Evolutionary conservation across 53 echinoderm and acorn worm species (phyloP).

Genomic region (Paracentrotus lividus): DNA sequence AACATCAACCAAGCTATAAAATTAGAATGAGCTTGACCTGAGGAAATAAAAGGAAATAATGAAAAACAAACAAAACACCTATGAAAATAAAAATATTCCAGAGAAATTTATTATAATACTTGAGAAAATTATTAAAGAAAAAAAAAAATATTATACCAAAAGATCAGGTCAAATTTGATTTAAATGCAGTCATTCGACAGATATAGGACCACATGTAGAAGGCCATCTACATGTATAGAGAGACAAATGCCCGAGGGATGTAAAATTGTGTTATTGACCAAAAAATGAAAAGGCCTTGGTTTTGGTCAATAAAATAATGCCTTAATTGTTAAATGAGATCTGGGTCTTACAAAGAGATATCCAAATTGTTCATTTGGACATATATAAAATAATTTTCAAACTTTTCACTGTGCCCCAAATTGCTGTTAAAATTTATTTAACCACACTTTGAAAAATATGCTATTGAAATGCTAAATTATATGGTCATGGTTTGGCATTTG

Average conservation of each 20-base stretch:
- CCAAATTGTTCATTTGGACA: no score
- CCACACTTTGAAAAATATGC: no score
- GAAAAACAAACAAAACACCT: neutral
- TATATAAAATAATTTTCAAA: no score
- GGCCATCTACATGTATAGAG: neutral
- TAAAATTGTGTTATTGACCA: neutral
- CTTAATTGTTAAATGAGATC: no score
- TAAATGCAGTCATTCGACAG: neutral
- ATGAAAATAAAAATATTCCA: neutral
- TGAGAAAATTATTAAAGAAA: neutral
- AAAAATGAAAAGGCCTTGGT: no score
- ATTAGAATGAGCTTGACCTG: no score
- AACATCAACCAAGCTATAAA: no score
- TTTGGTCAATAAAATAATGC: no score
- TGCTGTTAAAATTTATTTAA: no score
- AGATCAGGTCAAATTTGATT: neutral
- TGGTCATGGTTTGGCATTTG: neutral
- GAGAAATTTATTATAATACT: neutral
- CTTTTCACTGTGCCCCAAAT: no score
- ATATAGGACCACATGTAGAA: no score
- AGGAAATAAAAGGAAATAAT: neutral
- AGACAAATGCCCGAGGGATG: neutral
- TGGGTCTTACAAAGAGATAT: no score
- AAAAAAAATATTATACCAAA: neutral
- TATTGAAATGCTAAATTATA: neutral